Conservation (phyloP, 2,113 vertebrate genomes). For the Potamarius usumacintae region DNA sequence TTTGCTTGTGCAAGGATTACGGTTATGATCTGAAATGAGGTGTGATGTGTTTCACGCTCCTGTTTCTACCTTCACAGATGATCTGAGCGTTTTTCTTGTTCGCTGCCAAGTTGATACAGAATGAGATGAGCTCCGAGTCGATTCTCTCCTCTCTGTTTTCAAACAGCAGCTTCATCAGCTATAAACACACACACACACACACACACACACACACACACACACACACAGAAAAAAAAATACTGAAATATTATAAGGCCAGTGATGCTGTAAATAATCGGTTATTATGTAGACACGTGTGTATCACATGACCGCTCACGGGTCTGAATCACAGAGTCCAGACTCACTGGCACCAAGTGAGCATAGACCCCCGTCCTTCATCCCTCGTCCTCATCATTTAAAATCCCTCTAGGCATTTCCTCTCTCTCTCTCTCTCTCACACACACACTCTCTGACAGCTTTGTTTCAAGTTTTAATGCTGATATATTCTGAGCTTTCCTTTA, state of each 20-base stretch:
- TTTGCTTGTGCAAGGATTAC: no score
- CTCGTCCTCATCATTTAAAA: slow-evolving; percentile 54
- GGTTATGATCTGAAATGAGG: background rate
- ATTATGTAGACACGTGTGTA: slow-evolving; percentile 76
- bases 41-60: background rate
- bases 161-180: slow-evolving; percentile 93
- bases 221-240: background rate
- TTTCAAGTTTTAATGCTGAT: background rate
- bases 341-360: slow-evolving; percentile 89
- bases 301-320: slow-evolving; percentile 79
- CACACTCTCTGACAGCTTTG: slow-evolving; percentile 76
- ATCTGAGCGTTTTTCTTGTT: slow-evolving; percentile 93
- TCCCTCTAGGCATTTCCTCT: slow-evolving; percentile 58
- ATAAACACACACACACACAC: slow-evolving; percentile 57
- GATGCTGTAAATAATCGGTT: background rate
- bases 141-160: slow-evolving; percentile 82
- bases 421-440: background rate
- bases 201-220: background rate
- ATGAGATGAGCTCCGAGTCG: slow-evolving; percentile 89
- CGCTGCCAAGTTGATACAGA: slow-evolving; percentile 95
- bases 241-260: background rate
- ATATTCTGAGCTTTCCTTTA: background rate
- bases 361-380: slow-evolving; percentile 74
- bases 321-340: slow-evolving; percentile 89
- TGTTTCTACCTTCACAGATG: slow-evolving; percentile 86